phyloP scores from a whole-genome alignment of 2,113 vertebrate species.

The Nesogale talazaci region DNA sequence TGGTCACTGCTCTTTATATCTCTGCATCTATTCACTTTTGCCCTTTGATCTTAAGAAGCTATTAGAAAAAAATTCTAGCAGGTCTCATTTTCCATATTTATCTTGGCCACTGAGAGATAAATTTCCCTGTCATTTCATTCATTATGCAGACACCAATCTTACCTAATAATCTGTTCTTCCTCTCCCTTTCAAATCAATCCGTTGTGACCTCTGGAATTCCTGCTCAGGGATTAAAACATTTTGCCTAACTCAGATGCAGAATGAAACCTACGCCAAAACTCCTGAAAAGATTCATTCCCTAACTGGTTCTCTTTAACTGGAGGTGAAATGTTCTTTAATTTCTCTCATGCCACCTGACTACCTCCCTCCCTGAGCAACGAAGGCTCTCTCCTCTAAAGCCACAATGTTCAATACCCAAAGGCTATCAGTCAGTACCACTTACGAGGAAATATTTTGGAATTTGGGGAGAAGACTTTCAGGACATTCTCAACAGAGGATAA shows the following conservation, averaged over 20 bases:
- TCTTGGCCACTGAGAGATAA: not conserved
- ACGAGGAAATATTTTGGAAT: not conserved
- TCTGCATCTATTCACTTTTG: not conserved
- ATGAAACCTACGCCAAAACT: not conserved
- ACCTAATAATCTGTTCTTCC: not conserved
- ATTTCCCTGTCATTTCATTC: not conserved
- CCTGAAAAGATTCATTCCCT: not conserved
- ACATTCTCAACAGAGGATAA: not conserved
- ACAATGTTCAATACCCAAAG: not conserved
- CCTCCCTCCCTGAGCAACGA: not conserved
- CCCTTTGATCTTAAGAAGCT: not conserved
- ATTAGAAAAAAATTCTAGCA: not conserved
- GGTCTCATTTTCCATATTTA: not conserved
- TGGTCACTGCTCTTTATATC: not conserved
- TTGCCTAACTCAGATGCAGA: not conserved
- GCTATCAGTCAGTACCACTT: not conserved
- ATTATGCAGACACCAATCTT: not conserved
- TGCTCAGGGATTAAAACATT: not conserved
- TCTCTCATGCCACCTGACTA: not conserved
- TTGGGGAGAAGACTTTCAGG: not conserved
- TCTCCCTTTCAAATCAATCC: not conserved
- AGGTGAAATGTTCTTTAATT: not conserved
- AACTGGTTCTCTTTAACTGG: not conserved
- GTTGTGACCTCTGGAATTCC: not conserved
- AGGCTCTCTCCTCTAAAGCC: not conserved